Conservation (phyloP, 1,140 invertebrate species). For the Atta cephalotes region DNA sequence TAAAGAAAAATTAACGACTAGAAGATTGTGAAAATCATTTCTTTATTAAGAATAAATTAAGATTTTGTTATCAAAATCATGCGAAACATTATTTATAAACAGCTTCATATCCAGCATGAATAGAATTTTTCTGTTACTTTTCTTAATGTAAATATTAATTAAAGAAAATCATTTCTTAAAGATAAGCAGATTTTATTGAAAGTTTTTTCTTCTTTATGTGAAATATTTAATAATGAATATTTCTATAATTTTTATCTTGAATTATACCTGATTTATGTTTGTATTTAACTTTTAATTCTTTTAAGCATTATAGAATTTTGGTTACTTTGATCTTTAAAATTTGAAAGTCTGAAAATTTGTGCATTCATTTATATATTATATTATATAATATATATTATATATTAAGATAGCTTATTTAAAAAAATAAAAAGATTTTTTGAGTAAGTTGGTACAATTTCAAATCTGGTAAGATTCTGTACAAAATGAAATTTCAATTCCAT, state of each 20-base stretch:
- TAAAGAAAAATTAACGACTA: background rate
- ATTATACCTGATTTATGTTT: conserved; percentile 8
- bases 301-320: background rate
- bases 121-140: background rate
- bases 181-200: background rate
- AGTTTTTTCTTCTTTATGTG: background rate
- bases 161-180: background rate
- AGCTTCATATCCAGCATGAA: background rate
- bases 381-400: no score
- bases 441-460: no score
- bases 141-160: background rate
- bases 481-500: no score
- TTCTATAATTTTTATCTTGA: conserved; percentile 5
- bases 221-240: conserved; percentile 39
- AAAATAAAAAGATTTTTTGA: background rate
- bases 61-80: background rate
- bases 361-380: no score
- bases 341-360: background rate
- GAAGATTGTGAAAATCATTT: background rate
- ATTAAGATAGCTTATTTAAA: background rate
- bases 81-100: background rate
- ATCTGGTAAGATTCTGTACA: no score
- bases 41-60: background rate
- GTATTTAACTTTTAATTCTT: conserved; percentile 5
- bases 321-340: background rate